A percentile compares a stretch with the other conserved stretches of the same genome.
Conservation (phyloP, 2,113 vertebrate genomes). For the Catharus bicknelli region DNA sequence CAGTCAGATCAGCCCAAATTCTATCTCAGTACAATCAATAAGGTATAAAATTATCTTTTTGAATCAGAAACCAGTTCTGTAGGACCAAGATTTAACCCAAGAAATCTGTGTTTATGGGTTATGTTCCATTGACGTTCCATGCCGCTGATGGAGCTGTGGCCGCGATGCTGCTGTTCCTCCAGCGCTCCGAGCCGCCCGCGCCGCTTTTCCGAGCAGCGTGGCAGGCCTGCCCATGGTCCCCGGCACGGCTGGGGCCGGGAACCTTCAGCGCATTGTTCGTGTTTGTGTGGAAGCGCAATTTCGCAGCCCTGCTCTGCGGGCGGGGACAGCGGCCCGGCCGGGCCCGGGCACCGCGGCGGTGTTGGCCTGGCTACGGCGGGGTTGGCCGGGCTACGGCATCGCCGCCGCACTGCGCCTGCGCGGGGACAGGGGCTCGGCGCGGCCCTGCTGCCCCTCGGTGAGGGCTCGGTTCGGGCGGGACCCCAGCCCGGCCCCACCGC, state of each 20-base stretch:
- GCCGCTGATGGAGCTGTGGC: not conserved
- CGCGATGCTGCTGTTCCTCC: not conserved
- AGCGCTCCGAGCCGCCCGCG: not conserved
- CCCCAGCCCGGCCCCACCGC: accelerated
- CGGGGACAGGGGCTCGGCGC: accelerated
- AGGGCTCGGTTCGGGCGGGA: accelerated
- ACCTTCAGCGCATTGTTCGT: accelerated
- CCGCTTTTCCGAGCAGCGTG: not conserved
- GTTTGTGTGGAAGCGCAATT: not conserved
- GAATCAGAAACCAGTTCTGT: accelerated
- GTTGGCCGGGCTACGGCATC: not conserved
- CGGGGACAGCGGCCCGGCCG: accelerated
- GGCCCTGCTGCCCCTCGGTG: accelerated
- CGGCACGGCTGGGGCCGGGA: accelerated
- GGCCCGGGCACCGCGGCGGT: not conserved
- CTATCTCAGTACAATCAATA: not conserved
- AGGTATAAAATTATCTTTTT: not conserved
- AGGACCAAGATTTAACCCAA: not conserved
- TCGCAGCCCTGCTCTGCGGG: accelerated
- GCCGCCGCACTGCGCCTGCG: not conserved
- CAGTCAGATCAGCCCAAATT: not conserved
- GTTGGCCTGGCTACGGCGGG: no score
- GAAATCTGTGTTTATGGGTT: not conserved
- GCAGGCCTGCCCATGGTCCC: accelerated
- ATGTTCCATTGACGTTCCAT: not conserved